Percentiles rank a stretch among this genome's conserved stretches.
Evolutionary conservation across 2,797 vertebrate species (phyloP).

Genomic region (Phaenicophaeus curvirostris): DNA sequence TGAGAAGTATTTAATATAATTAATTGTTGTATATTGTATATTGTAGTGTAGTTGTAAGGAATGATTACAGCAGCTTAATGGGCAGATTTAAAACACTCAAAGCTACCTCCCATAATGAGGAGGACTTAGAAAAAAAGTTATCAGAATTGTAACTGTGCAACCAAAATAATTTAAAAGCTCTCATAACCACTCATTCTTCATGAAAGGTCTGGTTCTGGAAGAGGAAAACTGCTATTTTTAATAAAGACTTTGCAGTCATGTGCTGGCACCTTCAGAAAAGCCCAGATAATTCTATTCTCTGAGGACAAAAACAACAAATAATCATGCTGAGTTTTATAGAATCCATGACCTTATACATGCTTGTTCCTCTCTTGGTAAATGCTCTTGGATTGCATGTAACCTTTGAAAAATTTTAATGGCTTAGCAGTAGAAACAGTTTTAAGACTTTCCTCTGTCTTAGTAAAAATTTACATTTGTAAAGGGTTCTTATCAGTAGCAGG

Average conservation of each 20-base stretch:
- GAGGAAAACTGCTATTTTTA: background rate
- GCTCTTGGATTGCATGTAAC: background rate
- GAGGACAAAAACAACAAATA: background rate
- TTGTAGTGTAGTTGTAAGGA: background rate
- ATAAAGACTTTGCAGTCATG: background rate
- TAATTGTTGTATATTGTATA: background rate
- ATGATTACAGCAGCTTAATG: background rate
- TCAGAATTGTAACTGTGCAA: background rate
- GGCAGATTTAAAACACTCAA: background rate
- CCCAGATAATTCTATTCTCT: background rate
- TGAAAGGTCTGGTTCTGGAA: background rate
- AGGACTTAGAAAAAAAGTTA: background rate
- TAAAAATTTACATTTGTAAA: background rate
- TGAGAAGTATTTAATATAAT: constrained; percentile 9
- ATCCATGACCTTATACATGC: background rate
- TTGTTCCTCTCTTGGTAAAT: background rate
- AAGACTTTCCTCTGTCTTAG: background rate
- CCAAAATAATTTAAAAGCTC: constrained; percentile 16
- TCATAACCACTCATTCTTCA: background rate
- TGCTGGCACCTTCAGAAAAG: background rate
- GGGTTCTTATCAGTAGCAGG: background rate
- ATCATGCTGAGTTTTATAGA: background rate
- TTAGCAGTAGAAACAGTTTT: background rate
- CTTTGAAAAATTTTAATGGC: background rate
- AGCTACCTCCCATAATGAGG: background rate